Evolutionary conservation across 2,888 invertebrate species (phyloP), one percentile per base, ranked within the genome.

Genomic region (Eupelmus urozonus): DNA sequence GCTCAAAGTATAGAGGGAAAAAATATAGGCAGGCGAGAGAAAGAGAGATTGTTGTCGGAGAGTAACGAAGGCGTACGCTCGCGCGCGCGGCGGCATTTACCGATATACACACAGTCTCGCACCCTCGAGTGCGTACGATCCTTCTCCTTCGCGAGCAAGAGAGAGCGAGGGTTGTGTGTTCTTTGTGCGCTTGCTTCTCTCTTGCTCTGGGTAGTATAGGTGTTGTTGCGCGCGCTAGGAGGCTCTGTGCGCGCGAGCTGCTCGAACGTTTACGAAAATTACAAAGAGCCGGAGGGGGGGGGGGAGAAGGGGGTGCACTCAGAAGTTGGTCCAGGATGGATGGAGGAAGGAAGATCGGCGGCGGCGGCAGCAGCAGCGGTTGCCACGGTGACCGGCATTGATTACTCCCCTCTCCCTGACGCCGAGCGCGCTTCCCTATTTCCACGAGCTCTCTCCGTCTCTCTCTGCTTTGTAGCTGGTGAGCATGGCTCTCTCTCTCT

Each of bases 311-410:
- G 78, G 76, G 74, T 70, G 76, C 73, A 60, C 81, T 77, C 77
- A 77, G 72, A 76, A 73, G 78, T 82, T 82, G 83, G 83, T 84
- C 82, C 83, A 86, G 85, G 85, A 86, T 84, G 83, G 82, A 82
- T 82, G 74, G 82, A 81, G 85, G 84, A 85, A 85, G 83, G 85
- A 86, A 87, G 88, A 87, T 87, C 85, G 53, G 53, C 53, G 85
- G 88, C 88, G 88, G 34, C 85, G 18, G 20, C 53, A 85, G 88
- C 88, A 88, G 86, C 88, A 85, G 85, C 83, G 86, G 89, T 89
- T 88, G 87, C 88, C 86, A 85, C 81, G 87, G 87, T 86, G 85
- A 89, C 88, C 87, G 85, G 87, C 89, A 89, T 89, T 88, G 89
- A 89, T 89, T 88, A 87, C 87, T 85, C 87, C 87, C 87, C 86